A percentile compares a stretch with the other conserved stretches of the same genome.
These are phyloP conservation scores for Oceanodroma leucorhoa DNA, from an alignment of 2,797 vertebrate genomes.

Conservation along the genomic window DNA sequence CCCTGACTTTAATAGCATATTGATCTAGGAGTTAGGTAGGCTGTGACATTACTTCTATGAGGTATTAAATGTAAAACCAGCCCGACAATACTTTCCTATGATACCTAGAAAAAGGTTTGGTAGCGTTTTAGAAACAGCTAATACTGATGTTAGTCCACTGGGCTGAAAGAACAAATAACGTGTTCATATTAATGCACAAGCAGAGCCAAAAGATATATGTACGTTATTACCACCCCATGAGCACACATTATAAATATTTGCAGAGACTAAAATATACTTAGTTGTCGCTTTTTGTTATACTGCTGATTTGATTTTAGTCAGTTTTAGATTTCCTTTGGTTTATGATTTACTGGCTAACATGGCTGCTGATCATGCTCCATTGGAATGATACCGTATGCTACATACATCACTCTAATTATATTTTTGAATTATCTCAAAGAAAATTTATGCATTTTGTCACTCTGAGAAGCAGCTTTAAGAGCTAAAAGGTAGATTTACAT, in stretches of 20 bases:
- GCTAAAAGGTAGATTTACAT: background rate
- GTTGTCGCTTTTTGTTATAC: slow-evolving; percentile 19
- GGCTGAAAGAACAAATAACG: slow-evolving; percentile 43
- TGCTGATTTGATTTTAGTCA: slow-evolving; percentile 41
- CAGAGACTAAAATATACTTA: slow-evolving; percentile 32
- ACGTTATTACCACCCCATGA: background rate
- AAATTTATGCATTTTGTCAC: background rate
- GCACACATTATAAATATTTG: slow-evolving; percentile 51
- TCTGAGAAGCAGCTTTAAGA: background rate
- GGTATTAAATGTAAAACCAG: slow-evolving; percentile 11
- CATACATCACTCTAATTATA: background rate
- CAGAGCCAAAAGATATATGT: slow-evolving; percentile 26
- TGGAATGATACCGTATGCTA: background rate
- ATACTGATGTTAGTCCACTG: slow-evolving; percentile 22
- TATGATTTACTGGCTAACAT: slow-evolving; percentile 4
- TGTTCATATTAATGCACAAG: slow-evolving; percentile 29
- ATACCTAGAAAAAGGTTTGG: background rate
- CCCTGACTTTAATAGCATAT: slow-evolving; percentile 30
- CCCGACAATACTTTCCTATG: background rate
- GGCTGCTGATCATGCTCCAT: background rate
- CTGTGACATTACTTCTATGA: slow-evolving; percentile 15
- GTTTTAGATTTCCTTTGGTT: slow-evolving; percentile 30
- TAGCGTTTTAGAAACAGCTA: slow-evolving; percentile 23
- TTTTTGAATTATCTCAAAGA: background rate
- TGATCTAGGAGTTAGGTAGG: slow-evolving; percentile 29